Evolutionary conservation across 2,113 vertebrate species (phyloP).

Genomic region (Crotalus helleri): DNA sequence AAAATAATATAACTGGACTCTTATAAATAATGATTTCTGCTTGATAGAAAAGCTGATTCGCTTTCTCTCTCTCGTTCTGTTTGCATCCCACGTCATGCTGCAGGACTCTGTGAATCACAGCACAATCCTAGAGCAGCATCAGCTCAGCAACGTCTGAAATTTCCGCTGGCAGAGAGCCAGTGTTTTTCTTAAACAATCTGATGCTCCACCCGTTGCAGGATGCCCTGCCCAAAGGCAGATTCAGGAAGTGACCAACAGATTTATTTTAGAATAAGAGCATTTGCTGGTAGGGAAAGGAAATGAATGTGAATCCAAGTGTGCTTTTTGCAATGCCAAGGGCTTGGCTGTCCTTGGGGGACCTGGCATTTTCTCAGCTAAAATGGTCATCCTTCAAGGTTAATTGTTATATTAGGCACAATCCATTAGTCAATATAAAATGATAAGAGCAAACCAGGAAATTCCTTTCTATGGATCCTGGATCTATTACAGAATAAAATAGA

Average conservation of each 20-base stretch:
- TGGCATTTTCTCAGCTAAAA: slow-evolving; percentile 24
- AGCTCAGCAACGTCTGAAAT: slow-evolving; percentile 52
- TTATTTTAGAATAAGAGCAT: slow-evolving; percentile 68
- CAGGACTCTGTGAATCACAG: slow-evolving; percentile 44
- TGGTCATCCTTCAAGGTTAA: slow-evolving; percentile 26
- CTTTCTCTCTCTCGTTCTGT: background rate
- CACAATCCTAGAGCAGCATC: slow-evolving; percentile 36
- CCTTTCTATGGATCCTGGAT: background rate
- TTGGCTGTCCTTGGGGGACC: slow-evolving; percentile 10
- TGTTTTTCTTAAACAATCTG: slow-evolving; percentile 64
- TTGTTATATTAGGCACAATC: slow-evolving; percentile 1
- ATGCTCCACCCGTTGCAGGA: slow-evolving; percentile 78
- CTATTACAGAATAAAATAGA: no score
- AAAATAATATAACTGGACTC: background rate
- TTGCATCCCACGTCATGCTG: slow-evolving; percentile 8
- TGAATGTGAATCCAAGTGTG: slow-evolving; percentile 46
- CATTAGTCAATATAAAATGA: background rate
- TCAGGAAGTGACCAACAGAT: slow-evolving; percentile 71
- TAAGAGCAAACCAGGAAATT: background rate
- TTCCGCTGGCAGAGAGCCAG: slow-evolving; percentile 70
- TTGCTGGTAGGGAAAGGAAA: slow-evolving; percentile 62
- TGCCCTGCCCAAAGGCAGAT: slow-evolving; percentile 73
- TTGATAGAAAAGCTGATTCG: background rate
- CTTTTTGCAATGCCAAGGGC: slow-evolving; percentile 3
- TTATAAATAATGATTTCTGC: background rate